Base-by-base conservation (phyloP, 2,113 vertebrate genomes). In the Phalacrocorax aristotelis region DNA sequence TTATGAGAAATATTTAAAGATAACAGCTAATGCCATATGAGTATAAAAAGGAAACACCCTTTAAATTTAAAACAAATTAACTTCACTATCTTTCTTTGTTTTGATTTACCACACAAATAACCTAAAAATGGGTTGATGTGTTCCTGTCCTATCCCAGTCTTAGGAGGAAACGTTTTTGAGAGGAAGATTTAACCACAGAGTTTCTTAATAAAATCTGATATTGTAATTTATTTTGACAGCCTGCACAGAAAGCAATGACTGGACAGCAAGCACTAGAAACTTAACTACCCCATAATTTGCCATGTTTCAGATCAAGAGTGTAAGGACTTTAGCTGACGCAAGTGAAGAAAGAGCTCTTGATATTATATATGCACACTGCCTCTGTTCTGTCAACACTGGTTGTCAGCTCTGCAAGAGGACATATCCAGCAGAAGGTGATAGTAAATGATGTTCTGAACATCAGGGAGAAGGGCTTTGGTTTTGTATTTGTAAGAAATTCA, bases 1-100 rank as follows among this genome's bases (percentile, higher is more conserved):
- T 98, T 96, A 97, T 55, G 66, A 38, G 72, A 96, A 83, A 68
- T 85, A 97, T 97, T 96, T 96, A 95, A 97, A 96, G 87, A 72
- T 69, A 95, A 96, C 81, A 96, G 92, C 34, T 93, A 95, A 93
- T 68, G 66, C 44, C 17, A 51, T 82, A 93, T 76, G 88, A 97
- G 90, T 95, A 89, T 80, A 92, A 97, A 97, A 97, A 96, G 40
- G 48, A 80, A 87, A 94, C 44, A 77, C 22, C 21, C 44, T 95
- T 94, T 94, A 95, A 97, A 95, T 55, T 96, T 89, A 90, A 92
- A 90, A 91, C 74, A 66, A 94, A 96, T 74, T 2, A 30, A 90
- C 96, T 70, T 51, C 29, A 61, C 9, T 55, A 12, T n/a, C 34
- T 93, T 18, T 88, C 42, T 90, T 80, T 87, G 66, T 80, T 75